Evolutionary conservation across 2,113 vertebrate species (phyloP), one percentile per base, ranked within the genome.

Genomic region (Nannospalax galili): DNA sequence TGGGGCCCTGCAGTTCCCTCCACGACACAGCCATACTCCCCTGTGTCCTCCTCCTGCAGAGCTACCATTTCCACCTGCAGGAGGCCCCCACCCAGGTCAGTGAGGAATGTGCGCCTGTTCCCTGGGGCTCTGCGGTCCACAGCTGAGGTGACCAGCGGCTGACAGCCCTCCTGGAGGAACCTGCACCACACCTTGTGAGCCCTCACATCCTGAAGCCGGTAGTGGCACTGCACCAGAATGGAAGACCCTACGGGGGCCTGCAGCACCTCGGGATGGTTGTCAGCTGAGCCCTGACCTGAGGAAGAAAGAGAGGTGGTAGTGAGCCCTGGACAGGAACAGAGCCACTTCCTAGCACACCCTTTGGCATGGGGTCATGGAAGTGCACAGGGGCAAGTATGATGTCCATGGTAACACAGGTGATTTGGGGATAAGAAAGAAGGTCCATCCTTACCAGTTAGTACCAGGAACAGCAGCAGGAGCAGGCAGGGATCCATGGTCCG

Each of bases 121-220:
- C 1, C 80, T 0, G 84, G 84, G 22, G 8, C 84, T 35, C 81
- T n/a, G 52, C 97, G 97, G 24, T 96, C 90, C 97, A 98, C 97
- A 0, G 8, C 35, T 0, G 97, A 98, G 0, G 96, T 97, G 80
- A 95, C 97, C 91, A 99, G 78, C 0, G 3, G 80, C 67, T 89
- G 98, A 90, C 98, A 99, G 0, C 26, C 37, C 69, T 40, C 80
- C 0, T 52, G 69, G 1, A 91, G 17, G 89, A 98, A 92, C 30
- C 92, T 95, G 94, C 98, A 99, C 98, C 98, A 99, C 75, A 98
- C 95, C 95, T 99, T 99, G 14, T 0, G 97, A 5, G 95, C 93
- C 81, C 48, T 92, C 73, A 80, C 0, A 5, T 98, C 96, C 85
- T 98, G 95, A 37, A 22, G 93, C 11, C 42, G 56, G 58, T 98